Evolutionary conservation across 1,140 invertebrate genomes (phyloP).

Genomic region (Drosophila ogumai): DNA sequence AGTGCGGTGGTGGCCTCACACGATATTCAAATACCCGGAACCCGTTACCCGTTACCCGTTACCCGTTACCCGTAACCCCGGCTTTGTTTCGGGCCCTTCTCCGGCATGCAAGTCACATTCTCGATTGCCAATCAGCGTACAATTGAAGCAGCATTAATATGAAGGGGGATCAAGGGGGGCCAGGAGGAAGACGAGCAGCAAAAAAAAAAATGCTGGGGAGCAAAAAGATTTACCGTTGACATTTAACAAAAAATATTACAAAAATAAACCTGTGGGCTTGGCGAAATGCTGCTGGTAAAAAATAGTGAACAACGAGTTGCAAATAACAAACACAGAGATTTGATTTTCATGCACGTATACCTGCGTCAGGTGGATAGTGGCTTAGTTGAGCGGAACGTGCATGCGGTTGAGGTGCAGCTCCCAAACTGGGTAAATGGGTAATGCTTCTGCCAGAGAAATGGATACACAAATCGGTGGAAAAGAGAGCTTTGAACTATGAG

Average conservation of each 20-base stretch:
- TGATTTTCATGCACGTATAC: constrained; percentile 78
- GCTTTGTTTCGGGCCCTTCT: constrained; percentile 39
- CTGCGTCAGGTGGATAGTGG: constrained; percentile 20
- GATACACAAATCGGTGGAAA: not conserved
- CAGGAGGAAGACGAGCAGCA: constrained; percentile 20
- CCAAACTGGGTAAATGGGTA: constrained; percentile 26
- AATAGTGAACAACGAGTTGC: constrained; percentile 62
- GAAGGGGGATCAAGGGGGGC: constrained; percentile 17
- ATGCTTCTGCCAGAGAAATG: constrained; percentile 13
- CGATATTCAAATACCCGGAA: constrained; percentile 65
- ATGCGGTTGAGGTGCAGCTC: constrained; percentile 60
- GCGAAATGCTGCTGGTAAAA: constrained; percentile 15
- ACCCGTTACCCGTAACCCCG: constrained; percentile 19
- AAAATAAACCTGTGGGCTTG: constrained; percentile 6
- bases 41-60: constrained; percentile 14
- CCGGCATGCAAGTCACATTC: constrained; percentile 79
- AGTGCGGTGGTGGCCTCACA: constrained; percentile 68
- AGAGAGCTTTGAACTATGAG: not conserved
- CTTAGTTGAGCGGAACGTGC: constrained; percentile 52
- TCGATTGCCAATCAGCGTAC: constrained; percentile 82
- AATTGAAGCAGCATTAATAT: constrained; percentile 81
- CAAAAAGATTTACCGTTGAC: constrained; percentile 56
- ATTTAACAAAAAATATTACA: constrained; percentile 58
- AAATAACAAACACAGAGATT: constrained; percentile 75
- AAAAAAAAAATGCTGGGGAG: constrained; percentile 14